Evolutionary conservation across 2,113 vertebrate species (phyloP), one percentile per base, ranked within the genome.

Genomic region (Peromyscus maniculatus): DNA sequence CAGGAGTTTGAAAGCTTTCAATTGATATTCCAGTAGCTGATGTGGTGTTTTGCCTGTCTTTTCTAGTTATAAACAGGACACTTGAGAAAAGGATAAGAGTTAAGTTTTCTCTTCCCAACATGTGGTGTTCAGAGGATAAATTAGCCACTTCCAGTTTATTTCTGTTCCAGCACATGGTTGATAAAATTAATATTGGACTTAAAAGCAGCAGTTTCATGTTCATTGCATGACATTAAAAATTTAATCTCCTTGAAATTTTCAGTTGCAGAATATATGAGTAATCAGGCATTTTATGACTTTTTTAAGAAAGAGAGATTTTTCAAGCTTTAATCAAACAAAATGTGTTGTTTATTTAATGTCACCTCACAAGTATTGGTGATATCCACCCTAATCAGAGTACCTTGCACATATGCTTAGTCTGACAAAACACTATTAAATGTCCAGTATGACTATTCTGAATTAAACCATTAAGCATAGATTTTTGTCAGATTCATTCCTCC

Each of bases 401-500:
- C 4, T 80, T 72, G 49, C 22, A 87, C 78, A 96, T 46, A 94
- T 69, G 80, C 43, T 52, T 13, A 91, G 36, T 79, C n/a, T 80
- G 89, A 71, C 12, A 55, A 97, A 94, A 91, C 87, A 75, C 62
- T 91, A 86, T 83, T 87, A 87, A 66, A 43, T 88, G 12, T 43
- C 64, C 10, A 89, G 87, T 57, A 91, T 26, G n/a, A 91, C 28
- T 66, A 88, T 57, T 22, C 3, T 79, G 33, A 91, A 88, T 71
- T n/a, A 71, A n/a, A 79, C 36, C 46, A 74, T 43, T 59, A 91
- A 26, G 2, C 55, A 66, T 39, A 49, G 13, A 21, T 71, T 69
- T 78, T 83, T 57, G 78, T 36, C 36, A 19, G 77, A 19, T 1
- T 22, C 55, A 89, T n/a, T 39, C n/a, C 6, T 3, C 4, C 0